phyloP scores from a whole-genome alignment of 1,140 invertebrate genomes.

The Euglossa dilemma region DNA sequence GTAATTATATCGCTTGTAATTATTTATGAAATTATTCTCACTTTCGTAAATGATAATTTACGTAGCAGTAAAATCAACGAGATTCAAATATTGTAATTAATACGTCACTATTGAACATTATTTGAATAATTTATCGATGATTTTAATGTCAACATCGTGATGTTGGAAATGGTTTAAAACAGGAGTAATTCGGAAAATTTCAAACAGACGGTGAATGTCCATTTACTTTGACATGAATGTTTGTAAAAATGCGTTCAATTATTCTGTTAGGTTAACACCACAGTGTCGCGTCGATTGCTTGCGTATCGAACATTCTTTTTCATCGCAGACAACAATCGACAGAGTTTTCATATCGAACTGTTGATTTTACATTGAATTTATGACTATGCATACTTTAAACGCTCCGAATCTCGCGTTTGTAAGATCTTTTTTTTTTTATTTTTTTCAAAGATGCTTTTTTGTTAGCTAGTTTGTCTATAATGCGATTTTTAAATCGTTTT shows the following conservation, averaged over 20 bases:
- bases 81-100: no score
- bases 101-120: not conserved
- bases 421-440: not conserved
- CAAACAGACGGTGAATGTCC: not conserved
- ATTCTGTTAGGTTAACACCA: not conserved
- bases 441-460: no score
- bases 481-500: not conserved
- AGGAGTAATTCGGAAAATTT: not conserved
- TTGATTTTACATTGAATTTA: slow-evolving; percentile 24
- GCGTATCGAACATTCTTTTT: slow-evolving; percentile 27
- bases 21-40: no score
- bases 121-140: not conserved
- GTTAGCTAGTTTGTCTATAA: not conserved
- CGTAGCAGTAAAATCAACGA: no score
- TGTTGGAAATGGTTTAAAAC: not conserved
- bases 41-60: not conserved
- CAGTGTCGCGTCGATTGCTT: not conserved
- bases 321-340: not conserved
- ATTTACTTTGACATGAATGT: not conserved
- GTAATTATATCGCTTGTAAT: no score
- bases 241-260: not conserved
- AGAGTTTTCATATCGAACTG: slow-evolving; percentile 4
- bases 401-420: not conserved
- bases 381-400: not conserved
- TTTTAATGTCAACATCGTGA: not conserved